Conservation (phyloP, 1,140 invertebrate genomes). For the Frieseomelitta varia region DNA sequence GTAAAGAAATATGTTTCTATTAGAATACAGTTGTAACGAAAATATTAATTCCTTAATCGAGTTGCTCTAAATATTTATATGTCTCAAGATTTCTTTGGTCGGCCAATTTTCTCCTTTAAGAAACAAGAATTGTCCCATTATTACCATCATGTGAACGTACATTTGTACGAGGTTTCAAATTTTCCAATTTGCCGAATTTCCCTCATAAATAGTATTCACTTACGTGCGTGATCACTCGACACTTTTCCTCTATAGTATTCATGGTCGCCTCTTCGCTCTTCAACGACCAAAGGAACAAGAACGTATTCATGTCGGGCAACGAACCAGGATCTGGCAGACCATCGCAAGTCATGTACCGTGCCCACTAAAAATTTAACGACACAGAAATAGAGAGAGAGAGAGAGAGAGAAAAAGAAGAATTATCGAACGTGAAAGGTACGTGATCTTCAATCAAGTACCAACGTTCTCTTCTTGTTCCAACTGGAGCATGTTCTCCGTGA, state of each 20-base stretch:
- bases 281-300: constrained; percentile 84
- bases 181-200: too few species aligned
- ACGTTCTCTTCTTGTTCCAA: constrained; percentile 68
- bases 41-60: too few species aligned
- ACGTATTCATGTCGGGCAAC: constrained; percentile 84
- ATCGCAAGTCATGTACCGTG: constrained; percentile 84
- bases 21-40: too few species aligned
- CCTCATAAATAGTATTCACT: constrained; percentile 21
- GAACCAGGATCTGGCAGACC: constrained; percentile 85
- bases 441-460: constrained; percentile 4
- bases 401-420: not conserved
- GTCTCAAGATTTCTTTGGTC: too few species aligned
- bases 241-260: constrained; percentile 70
- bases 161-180: too few species aligned
- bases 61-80: too few species aligned
- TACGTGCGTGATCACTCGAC: constrained; percentile 72
- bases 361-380: constrained; percentile 81
- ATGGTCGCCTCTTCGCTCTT: constrained; percentile 80
- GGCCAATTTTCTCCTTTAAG: too few species aligned
- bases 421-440: not conserved
- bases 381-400: not conserved
- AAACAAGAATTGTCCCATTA: too few species aligned
- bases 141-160: too few species aligned
- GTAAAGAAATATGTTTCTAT: too few species aligned
- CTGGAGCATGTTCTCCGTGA: constrained; percentile 51